These are phyloP conservation scores for Rhamnusium bicolor DNA, from an alignment of 2,888 invertebrate species.

Conservation along the genomic window DNA sequence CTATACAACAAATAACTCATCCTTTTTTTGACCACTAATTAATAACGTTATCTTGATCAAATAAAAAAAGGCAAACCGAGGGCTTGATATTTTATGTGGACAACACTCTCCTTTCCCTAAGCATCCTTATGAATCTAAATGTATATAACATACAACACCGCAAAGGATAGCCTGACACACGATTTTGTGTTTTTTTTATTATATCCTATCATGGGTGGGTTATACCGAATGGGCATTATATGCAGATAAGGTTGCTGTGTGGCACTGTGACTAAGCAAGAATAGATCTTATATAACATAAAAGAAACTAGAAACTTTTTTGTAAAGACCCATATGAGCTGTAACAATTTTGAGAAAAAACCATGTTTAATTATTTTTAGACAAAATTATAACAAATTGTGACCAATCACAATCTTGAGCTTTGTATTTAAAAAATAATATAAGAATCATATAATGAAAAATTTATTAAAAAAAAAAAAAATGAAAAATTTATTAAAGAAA, in stretches of 20 bases:
- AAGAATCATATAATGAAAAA: no score
- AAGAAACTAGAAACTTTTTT: not conserved
- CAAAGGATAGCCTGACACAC: not conserved
- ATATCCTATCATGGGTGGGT: slow-evolving; percentile 40
- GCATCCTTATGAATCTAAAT: not conserved
- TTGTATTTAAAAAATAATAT: no score
- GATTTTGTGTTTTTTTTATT: slow-evolving; percentile 1
- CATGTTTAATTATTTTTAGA: no score
- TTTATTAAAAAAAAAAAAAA: no score
- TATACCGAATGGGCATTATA: slow-evolving; percentile 50
- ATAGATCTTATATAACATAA: not conserved
- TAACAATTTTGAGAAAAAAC: no score
- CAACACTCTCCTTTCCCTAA: not conserved
- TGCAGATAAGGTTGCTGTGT: slow-evolving; percentile 50
- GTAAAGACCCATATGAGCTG: not conserved
- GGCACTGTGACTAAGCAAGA: slow-evolving; percentile 45
- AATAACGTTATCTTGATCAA: not conserved
- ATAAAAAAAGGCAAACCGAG: not conserved
- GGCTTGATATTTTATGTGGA: not conserved
- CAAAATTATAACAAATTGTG: no score
- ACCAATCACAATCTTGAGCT: no score
- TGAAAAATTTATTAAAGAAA: no score
- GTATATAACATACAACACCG: not conserved
- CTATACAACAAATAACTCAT: not conserved
- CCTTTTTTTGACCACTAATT: not conserved